phyloP scores from a whole-genome alignment of 2,113 vertebrate genomes.

The Cynoglossus semilaevis region DNA sequence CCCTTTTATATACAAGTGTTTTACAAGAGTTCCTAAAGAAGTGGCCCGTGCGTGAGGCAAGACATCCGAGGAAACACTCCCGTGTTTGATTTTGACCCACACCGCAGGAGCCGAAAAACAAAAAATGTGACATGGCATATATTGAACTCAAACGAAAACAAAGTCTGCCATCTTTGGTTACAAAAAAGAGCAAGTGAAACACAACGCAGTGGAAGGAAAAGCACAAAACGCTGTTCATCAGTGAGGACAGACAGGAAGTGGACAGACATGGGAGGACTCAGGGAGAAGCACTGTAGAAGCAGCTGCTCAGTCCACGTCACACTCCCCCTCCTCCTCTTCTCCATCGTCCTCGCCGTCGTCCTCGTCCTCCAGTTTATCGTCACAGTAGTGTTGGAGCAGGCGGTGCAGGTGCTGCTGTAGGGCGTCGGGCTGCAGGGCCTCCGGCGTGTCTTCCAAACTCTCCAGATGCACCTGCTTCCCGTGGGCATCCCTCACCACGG shows the following conservation, averaged over 20 bases:
- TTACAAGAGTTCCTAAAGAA: conserved; percentile 72
- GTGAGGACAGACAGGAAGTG: conserved; percentile 28
- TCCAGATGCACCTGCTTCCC: conserved; percentile 85
- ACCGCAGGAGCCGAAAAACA: conserved; percentile 56
- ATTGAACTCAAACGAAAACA: conserved; percentile 68
- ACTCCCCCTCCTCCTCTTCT: conserved; percentile 17
- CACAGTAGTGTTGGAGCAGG: conserved; percentile 87
- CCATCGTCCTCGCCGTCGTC: conserved; percentile 25
- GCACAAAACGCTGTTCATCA: conserved; percentile 44
- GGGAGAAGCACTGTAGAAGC: conserved; percentile 13
- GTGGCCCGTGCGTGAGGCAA: conserved; percentile 78
- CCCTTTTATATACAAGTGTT: conserved; percentile 73
- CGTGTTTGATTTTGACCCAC: background rate
- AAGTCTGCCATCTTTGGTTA: conserved; percentile 92
- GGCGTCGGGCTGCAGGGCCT: conserved; percentile 80
- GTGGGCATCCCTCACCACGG: conserved; percentile 87
- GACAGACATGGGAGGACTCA: conserved; percentile 3
- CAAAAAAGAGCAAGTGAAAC: conserved; percentile 80
- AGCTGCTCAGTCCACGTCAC: conserved; percentile 28
- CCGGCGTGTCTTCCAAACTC: conserved; percentile 84
- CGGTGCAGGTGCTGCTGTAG: conserved; percentile 88
- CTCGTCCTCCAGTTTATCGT: conserved; percentile 73
- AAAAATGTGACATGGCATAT: conserved; percentile 14
- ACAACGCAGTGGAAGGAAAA: conserved; percentile 42
- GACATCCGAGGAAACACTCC: conserved; percentile 30